Percentiles rank a stretch among this genome's conserved stretches.
phyloP scores from a whole-genome alignment of 2,888 invertebrate genomes.

The Saturnia japonica region DNA sequence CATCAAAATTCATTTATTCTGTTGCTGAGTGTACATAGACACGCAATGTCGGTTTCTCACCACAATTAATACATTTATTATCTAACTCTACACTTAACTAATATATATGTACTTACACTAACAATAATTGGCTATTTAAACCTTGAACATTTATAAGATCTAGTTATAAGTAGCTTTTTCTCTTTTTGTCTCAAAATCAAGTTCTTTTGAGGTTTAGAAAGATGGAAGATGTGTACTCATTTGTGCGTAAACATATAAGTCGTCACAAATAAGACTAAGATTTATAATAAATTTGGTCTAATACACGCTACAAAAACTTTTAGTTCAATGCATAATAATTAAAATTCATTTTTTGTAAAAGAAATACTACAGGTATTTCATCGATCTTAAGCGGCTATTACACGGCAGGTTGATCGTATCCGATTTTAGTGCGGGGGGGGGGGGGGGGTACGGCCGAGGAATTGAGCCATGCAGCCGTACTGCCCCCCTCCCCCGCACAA shows the following conservation, averaged over 20 bases:
- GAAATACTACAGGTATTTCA: too few relatives aligned
- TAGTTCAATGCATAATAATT: constrained; percentile 22
- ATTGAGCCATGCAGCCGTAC: too few relatives aligned
- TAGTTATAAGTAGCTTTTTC: constrained; percentile 45
- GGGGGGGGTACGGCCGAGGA: too few relatives aligned
- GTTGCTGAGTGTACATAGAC: constrained; percentile 52
- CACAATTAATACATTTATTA: constrained; percentile 51
- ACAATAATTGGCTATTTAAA: constrained; percentile 67
- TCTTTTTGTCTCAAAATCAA: not conserved
- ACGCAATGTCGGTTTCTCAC: constrained; percentile 58
- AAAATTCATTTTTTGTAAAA: not conserved
- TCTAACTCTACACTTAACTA: constrained; percentile 70
- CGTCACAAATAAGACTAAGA: constrained; percentile 45
- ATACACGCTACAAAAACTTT: constrained; percentile 30
- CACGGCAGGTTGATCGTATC: too few relatives aligned
- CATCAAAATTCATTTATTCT: constrained; percentile 29
- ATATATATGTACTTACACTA: constrained; percentile 73
- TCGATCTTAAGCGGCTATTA: too few relatives aligned
- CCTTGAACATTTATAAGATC: constrained; percentile 54
- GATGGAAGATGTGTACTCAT: constrained; percentile 60
- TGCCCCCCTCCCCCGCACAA: too few relatives aligned
- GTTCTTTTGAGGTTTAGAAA: constrained; percentile 19
- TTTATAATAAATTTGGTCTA: constrained; percentile 32
- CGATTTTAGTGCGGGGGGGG: too few relatives aligned
- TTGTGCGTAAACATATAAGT: constrained; percentile 58